phyloP scores from a whole-genome alignment of 2,888 invertebrate species.

The Lasioglossum figueresi region DNA sequence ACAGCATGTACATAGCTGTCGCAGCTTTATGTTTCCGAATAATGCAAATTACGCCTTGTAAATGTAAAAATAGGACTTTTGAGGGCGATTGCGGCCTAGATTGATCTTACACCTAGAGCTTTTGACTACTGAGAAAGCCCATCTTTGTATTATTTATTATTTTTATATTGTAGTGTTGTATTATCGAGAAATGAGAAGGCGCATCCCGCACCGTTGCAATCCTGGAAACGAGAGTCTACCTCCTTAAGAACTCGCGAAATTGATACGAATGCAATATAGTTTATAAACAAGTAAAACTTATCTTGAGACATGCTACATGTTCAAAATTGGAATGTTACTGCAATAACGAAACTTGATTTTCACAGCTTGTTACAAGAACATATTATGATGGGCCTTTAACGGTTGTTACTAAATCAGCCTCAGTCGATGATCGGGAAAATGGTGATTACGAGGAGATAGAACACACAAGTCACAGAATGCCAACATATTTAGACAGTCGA shows the following conservation, averaged over 20 bases:
- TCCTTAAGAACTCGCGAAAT: neutral
- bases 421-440: constrained; percentile 77
- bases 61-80: too few relatives aligned
- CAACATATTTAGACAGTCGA: constrained; percentile 75
- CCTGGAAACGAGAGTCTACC: too few relatives aligned
- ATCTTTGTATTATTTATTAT: too few relatives aligned
- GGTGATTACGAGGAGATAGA: constrained; percentile 80
- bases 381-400: constrained; percentile 78
- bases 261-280: neutral
- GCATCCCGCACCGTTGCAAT: too few relatives aligned
- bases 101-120: too few relatives aligned
- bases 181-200: too few relatives aligned
- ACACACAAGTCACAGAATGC: constrained; percentile 74
- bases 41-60: too few relatives aligned
- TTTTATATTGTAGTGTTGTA: too few relatives aligned
- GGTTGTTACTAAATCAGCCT: constrained; percentile 73
- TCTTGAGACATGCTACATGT: neutral
- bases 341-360: constrained; percentile 29
- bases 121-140: too few relatives aligned
- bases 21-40: too few relatives aligned
- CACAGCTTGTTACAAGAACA: constrained; percentile 75
- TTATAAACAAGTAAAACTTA: neutral
- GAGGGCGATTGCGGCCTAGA: too few relatives aligned
- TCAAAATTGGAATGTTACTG: neutral
- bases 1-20: too few relatives aligned